Conservation (phyloP, 2,113 vertebrate species). For the Xyliphius kryptos region DNA sequence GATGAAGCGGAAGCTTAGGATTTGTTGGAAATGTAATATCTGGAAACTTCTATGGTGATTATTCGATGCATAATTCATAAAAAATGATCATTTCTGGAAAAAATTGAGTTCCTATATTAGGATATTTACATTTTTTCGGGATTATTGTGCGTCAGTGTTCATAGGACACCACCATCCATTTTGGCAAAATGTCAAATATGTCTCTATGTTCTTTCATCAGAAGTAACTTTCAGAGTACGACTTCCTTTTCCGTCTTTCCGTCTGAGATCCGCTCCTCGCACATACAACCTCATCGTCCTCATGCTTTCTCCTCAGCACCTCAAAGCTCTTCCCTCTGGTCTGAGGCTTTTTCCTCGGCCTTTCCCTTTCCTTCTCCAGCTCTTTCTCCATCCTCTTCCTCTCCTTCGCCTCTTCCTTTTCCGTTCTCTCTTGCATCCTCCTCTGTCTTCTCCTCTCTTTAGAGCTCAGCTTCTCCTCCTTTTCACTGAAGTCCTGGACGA, state of each 20-base stretch:
- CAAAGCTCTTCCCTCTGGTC: slow-evolving; percentile 71
- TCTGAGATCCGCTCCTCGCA: slow-evolving; percentile 41
- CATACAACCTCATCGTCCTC: not conserved
- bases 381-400: slow-evolving; percentile 57
- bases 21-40: no score
- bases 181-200: no score
- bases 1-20: no score
- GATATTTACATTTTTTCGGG: no score
- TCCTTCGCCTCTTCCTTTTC: slow-evolving; percentile 62
- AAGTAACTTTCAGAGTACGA: slow-evolving; percentile 71
- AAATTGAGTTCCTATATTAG: no score
- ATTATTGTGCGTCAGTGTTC: no score
- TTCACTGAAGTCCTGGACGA: slow-evolving; percentile 69
- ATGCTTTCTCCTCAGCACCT: slow-evolving; percentile 49
- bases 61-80: no score
- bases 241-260: slow-evolving; percentile 33
- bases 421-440: slow-evolving; percentile 59
- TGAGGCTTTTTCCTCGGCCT: slow-evolving; percentile 64
- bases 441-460: slow-evolving; percentile 56
- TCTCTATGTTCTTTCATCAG: no score
- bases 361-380: slow-evolving; percentile 49
- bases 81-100: no score
- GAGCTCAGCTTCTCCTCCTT: slow-evolving; percentile 52
- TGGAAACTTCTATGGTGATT: no score
- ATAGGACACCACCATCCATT: no score